Percentiles rank a stretch among this genome's conserved stretches.
Evolutionary conservation across 2,113 vertebrate genomes (phyloP).

Genomic region (Xyliphius kryptos): DNA sequence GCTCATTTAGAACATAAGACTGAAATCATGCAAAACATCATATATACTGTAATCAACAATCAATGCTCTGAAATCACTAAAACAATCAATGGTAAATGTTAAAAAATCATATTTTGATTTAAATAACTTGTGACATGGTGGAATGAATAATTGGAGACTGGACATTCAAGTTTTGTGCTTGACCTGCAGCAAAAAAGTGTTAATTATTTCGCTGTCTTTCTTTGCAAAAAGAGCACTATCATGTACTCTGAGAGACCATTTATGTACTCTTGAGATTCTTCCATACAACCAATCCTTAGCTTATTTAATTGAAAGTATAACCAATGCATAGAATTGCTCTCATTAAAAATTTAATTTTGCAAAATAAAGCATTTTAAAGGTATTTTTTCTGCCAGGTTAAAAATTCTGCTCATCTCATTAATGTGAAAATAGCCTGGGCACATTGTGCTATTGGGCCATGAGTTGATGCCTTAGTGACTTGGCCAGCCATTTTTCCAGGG

Average conservation of each 20-base stretch:
- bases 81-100: no score
- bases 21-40: no score
- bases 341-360: constrained; percentile 34
- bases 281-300: constrained; percentile 19
- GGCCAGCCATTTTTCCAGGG: constrained; percentile 67
- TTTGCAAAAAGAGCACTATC: constrained; percentile 25
- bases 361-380: constrained; percentile 9
- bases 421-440: constrained; percentile 59
- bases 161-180: no score
- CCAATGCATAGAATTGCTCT: constrained; percentile 21
- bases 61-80: no score
- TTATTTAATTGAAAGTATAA: constrained; percentile 33
- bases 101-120: no score
- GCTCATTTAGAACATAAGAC: no score
- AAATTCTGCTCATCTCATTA: constrained; percentile 42
- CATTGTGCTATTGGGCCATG: constrained; percentile 52
- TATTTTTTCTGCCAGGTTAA: constrained; percentile 28
- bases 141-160: no score
- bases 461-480: constrained; percentile 59
- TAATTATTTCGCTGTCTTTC: constrained; percentile 32
- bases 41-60: no score
- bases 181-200: no score
- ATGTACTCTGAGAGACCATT: constrained; percentile 14
- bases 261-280: no score
- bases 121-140: no score